Conservation (phyloP, 2,888 invertebrate species). For the Meghimatium bilineatum region DNA sequence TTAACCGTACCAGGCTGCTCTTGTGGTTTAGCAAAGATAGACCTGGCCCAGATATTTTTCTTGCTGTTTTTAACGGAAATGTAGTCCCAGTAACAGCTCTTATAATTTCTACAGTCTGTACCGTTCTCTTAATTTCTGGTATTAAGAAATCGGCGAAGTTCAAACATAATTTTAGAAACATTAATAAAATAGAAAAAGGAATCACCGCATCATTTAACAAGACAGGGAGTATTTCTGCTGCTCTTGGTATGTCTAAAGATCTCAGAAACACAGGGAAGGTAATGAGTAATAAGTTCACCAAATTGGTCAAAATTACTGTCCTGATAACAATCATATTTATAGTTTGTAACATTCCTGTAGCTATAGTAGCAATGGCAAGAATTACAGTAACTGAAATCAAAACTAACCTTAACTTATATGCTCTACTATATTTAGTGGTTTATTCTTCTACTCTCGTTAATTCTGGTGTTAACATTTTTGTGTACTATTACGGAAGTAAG, state of each 20-base stretch:
- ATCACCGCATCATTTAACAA: neutral
- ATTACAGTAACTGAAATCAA: neutral
- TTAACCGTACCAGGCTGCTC: neutral
- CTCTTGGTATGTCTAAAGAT: neutral
- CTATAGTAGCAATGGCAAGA: neutral
- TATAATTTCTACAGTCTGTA: neutral
- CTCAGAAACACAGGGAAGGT: neutral
- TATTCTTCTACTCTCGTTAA: neutral
- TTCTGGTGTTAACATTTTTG: neutral
- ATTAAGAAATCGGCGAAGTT: neutral
- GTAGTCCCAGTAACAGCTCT: neutral
- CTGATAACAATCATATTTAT: slow-evolving; percentile 11
- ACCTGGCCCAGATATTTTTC: neutral
- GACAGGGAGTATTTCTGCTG: neutral
- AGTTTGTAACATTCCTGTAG: slow-evolving; percentile 6
- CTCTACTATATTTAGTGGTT: neutral
- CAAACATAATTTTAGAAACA: neutral
- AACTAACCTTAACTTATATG: neutral
- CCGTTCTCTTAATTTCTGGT: neutral
- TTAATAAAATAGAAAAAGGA: neutral
- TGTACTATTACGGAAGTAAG: slow-evolving; percentile 5
- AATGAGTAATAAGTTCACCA: neutral
- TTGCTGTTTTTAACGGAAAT: neutral
- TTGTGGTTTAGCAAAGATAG: neutral
- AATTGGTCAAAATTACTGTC: neutral